These are phyloP conservation scores for Netelia virgata DNA, from an alignment of 2,888 invertebrate species.

Conservation along the genomic window DNA sequence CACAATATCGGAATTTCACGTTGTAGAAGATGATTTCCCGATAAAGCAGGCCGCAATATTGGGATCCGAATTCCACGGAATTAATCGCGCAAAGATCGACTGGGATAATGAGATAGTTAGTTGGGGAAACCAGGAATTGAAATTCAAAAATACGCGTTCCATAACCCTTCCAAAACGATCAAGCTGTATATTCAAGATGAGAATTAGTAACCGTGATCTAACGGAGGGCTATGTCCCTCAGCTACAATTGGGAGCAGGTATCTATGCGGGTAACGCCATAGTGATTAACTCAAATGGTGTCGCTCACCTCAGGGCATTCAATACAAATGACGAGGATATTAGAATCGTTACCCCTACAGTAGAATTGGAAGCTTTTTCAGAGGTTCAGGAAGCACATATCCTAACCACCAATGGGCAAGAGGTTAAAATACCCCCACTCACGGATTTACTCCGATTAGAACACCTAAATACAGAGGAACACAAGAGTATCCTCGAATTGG, in stretches of 20 bases:
- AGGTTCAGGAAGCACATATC: neutral
- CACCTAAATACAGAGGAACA: conserved; percentile 21
- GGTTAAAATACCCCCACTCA: neutral
- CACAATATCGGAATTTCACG: neutral
- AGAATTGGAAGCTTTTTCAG: neutral
- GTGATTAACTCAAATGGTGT: neutral
- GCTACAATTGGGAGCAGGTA: neutral
- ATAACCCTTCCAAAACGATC: neutral
- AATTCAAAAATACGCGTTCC: neutral
- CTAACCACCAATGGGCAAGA: neutral
- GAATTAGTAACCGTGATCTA: neutral
- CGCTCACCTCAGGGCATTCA: neutral
- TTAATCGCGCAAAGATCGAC: conserved; percentile 1
- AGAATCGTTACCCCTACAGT: neutral
- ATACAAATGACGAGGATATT: neutral
- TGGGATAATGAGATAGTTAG: neutral
- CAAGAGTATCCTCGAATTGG: neutral
- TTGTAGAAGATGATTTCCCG: neutral
- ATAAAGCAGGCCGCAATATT: conserved; percentile 16
- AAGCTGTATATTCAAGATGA: neutral
- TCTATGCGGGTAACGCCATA: neutral
- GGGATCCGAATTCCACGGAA: conserved; percentile 29
- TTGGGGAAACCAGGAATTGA: neutral
- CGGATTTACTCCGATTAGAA: conserved; percentile 3
- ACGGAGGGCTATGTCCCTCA: conserved; percentile 16